Conservation (phyloP, 2,797 vertebrate genomes). For the Sylvia borin region DNA sequence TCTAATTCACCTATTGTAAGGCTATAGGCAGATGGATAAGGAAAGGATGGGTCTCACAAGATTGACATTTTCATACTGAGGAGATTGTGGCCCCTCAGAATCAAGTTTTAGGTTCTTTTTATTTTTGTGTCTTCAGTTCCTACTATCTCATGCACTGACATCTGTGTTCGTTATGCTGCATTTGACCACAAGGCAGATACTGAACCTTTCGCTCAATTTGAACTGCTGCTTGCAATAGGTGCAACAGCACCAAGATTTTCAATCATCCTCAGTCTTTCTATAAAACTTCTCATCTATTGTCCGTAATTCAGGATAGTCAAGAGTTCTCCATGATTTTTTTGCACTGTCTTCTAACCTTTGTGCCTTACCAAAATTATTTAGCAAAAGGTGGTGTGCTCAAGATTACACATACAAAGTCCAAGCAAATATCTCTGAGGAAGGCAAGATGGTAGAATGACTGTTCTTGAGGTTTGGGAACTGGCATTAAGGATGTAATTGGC, state of each 20-base stretch:
- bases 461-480: not conserved
- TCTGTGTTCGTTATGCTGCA: not conserved
- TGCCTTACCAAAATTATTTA: not conserved
- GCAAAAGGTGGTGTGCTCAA: not conserved
- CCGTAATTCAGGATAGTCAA: not conserved
- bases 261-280: not conserved
- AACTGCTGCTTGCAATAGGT: not conserved
- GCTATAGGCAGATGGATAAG: not conserved
- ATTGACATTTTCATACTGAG: not conserved
- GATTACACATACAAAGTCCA: not conserved
- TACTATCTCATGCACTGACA: not conserved
- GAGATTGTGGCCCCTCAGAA: not conserved
- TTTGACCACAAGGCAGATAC: not conserved
- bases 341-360: not conserved
- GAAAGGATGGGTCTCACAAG: not conserved
- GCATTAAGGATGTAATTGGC: not conserved
- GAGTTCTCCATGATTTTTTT: not conserved
- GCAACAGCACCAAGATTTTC: not conserved
- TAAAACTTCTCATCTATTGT: not conserved
- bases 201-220: accelerated
- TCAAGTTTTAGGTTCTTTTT: not conserved
- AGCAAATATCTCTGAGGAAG: not conserved
- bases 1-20: not conserved
- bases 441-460: not conserved
- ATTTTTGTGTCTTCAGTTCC: not conserved